Conservation (phyloP, 2,797 vertebrate genomes). For the Apogon talboti region DNA sequence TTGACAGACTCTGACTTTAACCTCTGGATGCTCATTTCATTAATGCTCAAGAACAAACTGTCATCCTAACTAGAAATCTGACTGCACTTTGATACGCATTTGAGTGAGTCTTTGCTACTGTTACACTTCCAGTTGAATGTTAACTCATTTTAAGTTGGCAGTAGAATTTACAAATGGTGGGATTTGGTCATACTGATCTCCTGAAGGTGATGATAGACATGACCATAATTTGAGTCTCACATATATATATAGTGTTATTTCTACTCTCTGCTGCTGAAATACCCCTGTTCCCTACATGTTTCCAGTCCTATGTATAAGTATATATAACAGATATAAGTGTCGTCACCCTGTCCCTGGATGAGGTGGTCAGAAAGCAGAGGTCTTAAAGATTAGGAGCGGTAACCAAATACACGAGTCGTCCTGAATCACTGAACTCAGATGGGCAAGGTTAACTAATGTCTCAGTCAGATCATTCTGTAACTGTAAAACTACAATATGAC, state of each 20-base stretch:
- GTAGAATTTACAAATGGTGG: conserved; percentile 5
- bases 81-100: conserved; percentile 7
- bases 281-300: background rate
- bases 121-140: conserved; percentile 27
- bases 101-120: background rate
- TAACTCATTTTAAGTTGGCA: conserved; percentile 27
- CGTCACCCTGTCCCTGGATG: conserved; percentile 6
- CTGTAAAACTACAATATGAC: background rate
- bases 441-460: background rate
- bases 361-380: conserved; percentile 1
- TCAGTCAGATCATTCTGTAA: background rate
- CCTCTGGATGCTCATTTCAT: conserved; percentile 1
- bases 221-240: conserved; percentile 14
- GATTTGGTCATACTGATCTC: too few species aligned
- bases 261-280: conserved; percentile 5
- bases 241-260: conserved; percentile 2
- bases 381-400: background rate
- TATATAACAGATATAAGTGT: background rate
- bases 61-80: conserved; percentile 3
- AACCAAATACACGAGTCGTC: background rate
- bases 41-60: conserved; percentile 7
- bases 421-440: background rate
- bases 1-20: conserved; percentile 3
- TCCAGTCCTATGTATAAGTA: background rate
- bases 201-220: conserved; percentile 8